phyloP scores from a whole-genome alignment of 2,888 invertebrate species.

The Argyresthia albistria region DNA sequence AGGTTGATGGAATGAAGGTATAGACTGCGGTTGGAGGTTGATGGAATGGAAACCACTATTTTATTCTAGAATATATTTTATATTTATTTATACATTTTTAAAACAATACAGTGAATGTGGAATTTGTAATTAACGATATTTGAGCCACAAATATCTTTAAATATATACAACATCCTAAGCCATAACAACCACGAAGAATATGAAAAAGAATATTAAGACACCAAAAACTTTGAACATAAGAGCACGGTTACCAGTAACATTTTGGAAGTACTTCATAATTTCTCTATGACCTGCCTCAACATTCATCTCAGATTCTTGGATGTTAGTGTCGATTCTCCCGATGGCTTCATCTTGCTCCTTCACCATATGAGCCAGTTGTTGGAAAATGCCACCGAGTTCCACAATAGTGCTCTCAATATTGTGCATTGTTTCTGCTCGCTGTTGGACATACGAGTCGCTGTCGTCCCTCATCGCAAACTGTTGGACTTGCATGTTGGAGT shows the following conservation, averaged over 20 bases:
- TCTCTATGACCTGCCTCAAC: slow-evolving; percentile 98
- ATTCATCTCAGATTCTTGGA: slow-evolving; percentile 95
- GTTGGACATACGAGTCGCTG: slow-evolving; percentile 91
- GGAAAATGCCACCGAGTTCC: slow-evolving; percentile 98
- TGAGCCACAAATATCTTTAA: too few relatives aligned
- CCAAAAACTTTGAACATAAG: slow-evolving; percentile 99
- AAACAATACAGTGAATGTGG: too few relatives aligned
- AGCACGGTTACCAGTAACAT: slow-evolving; percentile 97
- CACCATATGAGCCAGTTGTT: slow-evolving; percentile 96
- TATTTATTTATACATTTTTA: too few relatives aligned
- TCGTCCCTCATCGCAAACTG: slow-evolving; percentile 87
- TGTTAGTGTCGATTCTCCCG: slow-evolving; percentile 96
- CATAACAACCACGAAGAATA: slow-evolving; percentile 98
- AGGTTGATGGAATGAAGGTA: too few relatives aligned
- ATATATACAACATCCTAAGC: slow-evolving; percentile 60
- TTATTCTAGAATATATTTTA: too few relatives aligned
- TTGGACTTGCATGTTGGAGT: slow-evolving; percentile 68
- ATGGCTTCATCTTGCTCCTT: slow-evolving; percentile 99
- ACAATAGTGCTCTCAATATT: slow-evolving; percentile 99
- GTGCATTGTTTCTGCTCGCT: slow-evolving; percentile 98
- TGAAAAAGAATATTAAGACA: slow-evolving; percentile 98
- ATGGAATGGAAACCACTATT: too few relatives aligned
- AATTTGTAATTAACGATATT: too few relatives aligned
- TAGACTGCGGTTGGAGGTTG: too few relatives aligned
- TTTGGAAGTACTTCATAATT: slow-evolving; percentile 97